These are phyloP conservation scores for Antigone vipio DNA, from an alignment of 2,113 vertebrate species.

Conservation along the genomic window DNA sequence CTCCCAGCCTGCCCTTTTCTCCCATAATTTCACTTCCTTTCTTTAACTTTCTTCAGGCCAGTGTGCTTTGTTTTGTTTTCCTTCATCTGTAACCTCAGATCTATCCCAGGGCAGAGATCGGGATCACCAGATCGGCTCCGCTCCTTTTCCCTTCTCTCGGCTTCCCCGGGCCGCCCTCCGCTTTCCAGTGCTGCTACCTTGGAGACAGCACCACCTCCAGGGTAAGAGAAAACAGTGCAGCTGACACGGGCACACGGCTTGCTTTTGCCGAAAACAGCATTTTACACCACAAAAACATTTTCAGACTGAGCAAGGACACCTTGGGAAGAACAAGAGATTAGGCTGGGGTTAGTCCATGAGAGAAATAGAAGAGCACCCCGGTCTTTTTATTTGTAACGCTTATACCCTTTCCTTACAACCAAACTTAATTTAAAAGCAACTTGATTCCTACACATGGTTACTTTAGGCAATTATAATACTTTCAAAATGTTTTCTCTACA, in stretches of 20 bases:
- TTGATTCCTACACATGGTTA: neutral
- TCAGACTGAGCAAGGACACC: neutral
- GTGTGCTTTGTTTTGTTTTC: neutral
- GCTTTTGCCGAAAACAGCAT: neutral
- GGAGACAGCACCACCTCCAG: constrained; percentile 67
- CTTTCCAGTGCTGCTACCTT: neutral
- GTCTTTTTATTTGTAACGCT: neutral
- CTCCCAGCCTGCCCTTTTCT: neutral
- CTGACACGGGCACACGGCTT: neutral
- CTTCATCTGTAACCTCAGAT: neutral
- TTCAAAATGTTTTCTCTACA: neutral
- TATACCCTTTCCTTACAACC: neutral
- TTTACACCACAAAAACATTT: neutral
- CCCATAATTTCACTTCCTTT: neutral
- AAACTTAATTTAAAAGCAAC: neutral
- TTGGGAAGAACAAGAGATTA: neutral
- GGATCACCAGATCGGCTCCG: neutral
- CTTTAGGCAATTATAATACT: neutral
- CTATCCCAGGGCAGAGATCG: rapidly evolving
- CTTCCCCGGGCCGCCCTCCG: neutral
- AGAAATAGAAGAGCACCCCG: neutral
- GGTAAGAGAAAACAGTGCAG: constrained; percentile 21
- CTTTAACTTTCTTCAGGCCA: neutral
- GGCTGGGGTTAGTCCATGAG: neutral
- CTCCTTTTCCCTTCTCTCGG: neutral